phyloP scores from a whole-genome alignment of 2,113 vertebrate genomes.

The Sylvicapra grimmia region DNA sequence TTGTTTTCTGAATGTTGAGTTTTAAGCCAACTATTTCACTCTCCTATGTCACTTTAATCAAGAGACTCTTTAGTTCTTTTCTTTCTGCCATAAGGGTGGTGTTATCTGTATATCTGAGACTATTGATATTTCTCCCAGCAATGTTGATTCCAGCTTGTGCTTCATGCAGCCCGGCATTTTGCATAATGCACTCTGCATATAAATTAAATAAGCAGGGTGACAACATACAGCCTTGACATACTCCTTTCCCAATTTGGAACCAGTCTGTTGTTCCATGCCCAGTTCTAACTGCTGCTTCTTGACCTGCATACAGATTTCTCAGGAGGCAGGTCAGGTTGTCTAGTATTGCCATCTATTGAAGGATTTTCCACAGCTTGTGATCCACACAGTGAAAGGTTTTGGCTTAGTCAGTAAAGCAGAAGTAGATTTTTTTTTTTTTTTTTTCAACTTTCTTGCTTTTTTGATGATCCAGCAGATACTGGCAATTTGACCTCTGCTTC shows the following conservation, averaged over 20 bases:
- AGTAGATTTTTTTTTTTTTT: not conserved
- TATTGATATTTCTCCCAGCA: not conserved
- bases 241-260: not conserved
- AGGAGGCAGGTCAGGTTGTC: not conserved
- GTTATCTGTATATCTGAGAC: not conserved
- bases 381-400: not conserved
- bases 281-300: not conserved
- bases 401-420: not conserved
- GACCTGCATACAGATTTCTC: not conserved
- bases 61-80: not conserved
- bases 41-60: not conserved
- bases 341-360: not conserved
- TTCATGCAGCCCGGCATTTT: accelerated
- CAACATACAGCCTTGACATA: not conserved
- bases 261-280: not conserved
- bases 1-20: not conserved
- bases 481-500: not conserved
- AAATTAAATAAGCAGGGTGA: not conserved
- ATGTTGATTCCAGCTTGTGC: not conserved
- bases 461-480: not conserved
- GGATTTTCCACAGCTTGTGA: not conserved
- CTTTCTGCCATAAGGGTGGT: not conserved
- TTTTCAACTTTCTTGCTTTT: not conserved
- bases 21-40: not conserved
- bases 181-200: not conserved